Evolutionary conservation across 2,797 vertebrate genomes (phyloP).

Genomic region (Parauchenoglanis punctatus): DNA sequence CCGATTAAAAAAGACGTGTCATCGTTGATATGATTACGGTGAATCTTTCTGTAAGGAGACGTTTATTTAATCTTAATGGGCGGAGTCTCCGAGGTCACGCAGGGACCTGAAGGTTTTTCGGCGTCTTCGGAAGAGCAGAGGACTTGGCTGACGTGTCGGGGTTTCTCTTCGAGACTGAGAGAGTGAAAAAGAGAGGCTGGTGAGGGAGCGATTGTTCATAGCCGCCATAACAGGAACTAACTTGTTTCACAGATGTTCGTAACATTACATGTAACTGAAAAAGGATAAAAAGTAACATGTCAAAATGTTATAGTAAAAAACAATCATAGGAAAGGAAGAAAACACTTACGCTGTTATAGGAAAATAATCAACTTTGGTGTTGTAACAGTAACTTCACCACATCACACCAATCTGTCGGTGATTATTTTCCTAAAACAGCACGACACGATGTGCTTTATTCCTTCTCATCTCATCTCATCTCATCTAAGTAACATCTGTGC

Average conservation of each 20-base stretch:
- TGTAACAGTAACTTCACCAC: not conserved
- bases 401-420: not conserved
- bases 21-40: not conserved
- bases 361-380: not conserved
- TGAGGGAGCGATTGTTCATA: not conserved
- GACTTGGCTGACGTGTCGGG: not conserved
- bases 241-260: not conserved
- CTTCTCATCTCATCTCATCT: not conserved
- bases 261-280: not conserved
- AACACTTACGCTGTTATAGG: not conserved
- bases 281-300: not conserved
- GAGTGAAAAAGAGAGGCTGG: not conserved
- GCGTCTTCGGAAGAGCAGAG: not conserved
- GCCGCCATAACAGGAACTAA: not conserved
- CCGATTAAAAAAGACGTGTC: not conserved
- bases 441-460: not conserved
- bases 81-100: not conserved
- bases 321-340: not conserved
- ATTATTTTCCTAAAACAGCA: not conserved
- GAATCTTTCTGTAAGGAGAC: not conserved
- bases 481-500: not conserved
- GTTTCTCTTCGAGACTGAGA: no score
- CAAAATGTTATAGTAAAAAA: not conserved
- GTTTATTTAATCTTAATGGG: not conserved
- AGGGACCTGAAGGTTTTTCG: not conserved